phyloP scores from a whole-genome alignment of 2,888 invertebrate genomes.

The Andrena chrysosceles region DNA sequence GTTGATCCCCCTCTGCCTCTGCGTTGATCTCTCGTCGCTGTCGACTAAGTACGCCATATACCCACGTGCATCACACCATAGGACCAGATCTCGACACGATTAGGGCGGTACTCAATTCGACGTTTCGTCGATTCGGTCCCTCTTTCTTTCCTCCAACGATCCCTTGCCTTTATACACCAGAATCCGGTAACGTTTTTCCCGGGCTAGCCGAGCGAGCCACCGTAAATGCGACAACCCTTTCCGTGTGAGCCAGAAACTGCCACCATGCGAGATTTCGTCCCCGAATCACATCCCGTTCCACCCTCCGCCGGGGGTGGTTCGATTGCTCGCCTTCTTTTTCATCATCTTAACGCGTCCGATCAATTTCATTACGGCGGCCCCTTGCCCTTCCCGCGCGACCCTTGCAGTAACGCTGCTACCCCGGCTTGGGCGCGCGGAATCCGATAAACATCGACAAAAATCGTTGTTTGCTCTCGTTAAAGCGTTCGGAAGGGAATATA shows the following conservation, averaged over 20 bases:
- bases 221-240: slow-evolving; percentile 69
- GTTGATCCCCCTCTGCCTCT: slow-evolving; percentile 48
- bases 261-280: slow-evolving; percentile 40
- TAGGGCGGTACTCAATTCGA: slow-evolving; percentile 75
- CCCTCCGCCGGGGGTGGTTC: neutral
- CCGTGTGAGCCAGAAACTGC: slow-evolving; percentile 63
- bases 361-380: slow-evolving; percentile 24
- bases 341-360: slow-evolving; percentile 35
- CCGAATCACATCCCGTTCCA: neutral
- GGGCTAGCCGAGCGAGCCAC: slow-evolving; percentile 21
- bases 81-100: slow-evolving; percentile 77
- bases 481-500: slow-evolving; percentile 32
- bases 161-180: slow-evolving; percentile 61
- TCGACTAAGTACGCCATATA: slow-evolving; percentile 78
- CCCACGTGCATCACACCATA: slow-evolving; percentile 76
- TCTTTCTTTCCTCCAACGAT: slow-evolving; percentile 67
- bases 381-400: neutral
- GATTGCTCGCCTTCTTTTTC: neutral
- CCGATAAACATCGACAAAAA: slow-evolving; percentile 33
- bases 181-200: slow-evolving; percentile 67
- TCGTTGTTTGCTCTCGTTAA: slow-evolving; percentile 49
- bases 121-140: slow-evolving; percentile 70
- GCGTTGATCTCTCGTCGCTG: slow-evolving; percentile 65
- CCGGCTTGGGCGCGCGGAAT: neutral
- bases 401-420: neutral